These are phyloP conservation scores for Eubasilissa splendida DNA, from an alignment of 2,888 invertebrate species.

Conservation along the genomic window DNA sequence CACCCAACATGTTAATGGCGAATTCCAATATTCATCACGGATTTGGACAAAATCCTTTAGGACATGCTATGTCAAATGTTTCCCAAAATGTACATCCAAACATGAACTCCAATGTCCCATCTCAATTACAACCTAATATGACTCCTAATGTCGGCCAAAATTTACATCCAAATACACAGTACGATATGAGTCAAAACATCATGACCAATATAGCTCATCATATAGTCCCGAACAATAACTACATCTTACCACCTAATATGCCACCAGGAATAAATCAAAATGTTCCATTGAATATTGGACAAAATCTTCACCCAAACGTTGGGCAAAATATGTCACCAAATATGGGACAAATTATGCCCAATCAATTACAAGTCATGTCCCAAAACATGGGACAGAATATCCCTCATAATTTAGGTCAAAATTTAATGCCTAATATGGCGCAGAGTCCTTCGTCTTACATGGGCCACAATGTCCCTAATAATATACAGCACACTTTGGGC, in stretches of 20 bases:
- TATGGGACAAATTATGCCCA: constrained; percentile 33
- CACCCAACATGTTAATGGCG: constrained; percentile 37
- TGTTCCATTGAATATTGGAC: constrained; percentile 47
- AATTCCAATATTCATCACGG: constrained; percentile 27
- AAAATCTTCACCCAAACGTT: constrained; percentile 36
- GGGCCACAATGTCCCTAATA: constrained; percentile 30
- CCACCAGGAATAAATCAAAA: constrained; percentile 47
- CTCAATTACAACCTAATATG: constrained; percentile 8
- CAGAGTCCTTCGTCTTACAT: constrained; percentile 38
- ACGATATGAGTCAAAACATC: constrained; percentile 49
- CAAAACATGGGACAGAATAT: constrained; percentile 38
- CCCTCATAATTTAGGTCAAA: constrained; percentile 49
- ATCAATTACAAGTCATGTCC: constrained; percentile 28
- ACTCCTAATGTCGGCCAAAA: constrained; percentile 39
- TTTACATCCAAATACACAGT: constrained; percentile 44
- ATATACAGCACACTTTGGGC: constrained; percentile 33
- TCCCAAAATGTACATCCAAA: constrained; percentile 27
- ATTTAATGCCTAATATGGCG: constrained; percentile 45
- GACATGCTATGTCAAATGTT: constrained; percentile 21
- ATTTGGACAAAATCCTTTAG: constrained; percentile 28
- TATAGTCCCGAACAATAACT: constrained; percentile 22
- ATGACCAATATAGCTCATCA: constrained; percentile 38
- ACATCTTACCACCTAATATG: constrained; percentile 41
- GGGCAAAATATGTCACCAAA: constrained; percentile 44
- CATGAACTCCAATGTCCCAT: constrained; percentile 4